Conservation (phyloP, 2,113 vertebrate species). For the Sinocyclocheilus maitianheensis region DNA sequence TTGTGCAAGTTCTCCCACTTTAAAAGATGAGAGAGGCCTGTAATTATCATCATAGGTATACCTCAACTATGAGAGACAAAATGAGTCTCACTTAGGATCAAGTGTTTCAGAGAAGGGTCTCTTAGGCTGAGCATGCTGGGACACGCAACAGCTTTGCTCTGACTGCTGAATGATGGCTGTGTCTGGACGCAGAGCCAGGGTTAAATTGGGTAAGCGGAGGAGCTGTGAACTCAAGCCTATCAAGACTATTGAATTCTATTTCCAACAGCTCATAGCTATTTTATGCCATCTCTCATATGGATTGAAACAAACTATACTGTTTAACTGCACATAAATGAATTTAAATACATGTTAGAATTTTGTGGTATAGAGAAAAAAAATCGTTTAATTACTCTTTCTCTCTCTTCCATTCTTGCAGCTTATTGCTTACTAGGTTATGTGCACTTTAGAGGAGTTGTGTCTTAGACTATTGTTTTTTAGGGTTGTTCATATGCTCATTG, state of each 20-base stretch:
- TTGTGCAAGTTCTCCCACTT: too few relatives aligned
- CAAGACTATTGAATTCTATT: conserved; percentile 6
- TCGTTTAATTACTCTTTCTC: neutral
- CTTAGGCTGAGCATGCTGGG: neutral
- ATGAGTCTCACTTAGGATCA: neutral
- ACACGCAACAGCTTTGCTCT: neutral
- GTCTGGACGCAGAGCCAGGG: neutral
- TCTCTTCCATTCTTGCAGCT: neutral
- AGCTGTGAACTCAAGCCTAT: neutral
- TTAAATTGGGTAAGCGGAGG: neutral
- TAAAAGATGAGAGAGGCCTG: too few relatives aligned
- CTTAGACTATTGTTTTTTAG: neutral
- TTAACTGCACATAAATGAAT: neutral
- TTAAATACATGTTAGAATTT: neutral
- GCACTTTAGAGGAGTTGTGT: neutral
- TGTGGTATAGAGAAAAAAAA: neutral
- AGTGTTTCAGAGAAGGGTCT: neutral
- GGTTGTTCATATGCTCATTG: neutral
- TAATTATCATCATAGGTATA: too few relatives aligned
- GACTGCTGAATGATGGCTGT: neutral
- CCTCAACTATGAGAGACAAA: too few relatives aligned
- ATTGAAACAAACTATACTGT: neutral
- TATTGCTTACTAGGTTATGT: neutral
- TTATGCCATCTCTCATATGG: neutral
- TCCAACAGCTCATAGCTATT: neutral